Base-by-base conservation (phyloP, 2,888 invertebrate genomes). In the Pseudanteris insignis region DNA sequence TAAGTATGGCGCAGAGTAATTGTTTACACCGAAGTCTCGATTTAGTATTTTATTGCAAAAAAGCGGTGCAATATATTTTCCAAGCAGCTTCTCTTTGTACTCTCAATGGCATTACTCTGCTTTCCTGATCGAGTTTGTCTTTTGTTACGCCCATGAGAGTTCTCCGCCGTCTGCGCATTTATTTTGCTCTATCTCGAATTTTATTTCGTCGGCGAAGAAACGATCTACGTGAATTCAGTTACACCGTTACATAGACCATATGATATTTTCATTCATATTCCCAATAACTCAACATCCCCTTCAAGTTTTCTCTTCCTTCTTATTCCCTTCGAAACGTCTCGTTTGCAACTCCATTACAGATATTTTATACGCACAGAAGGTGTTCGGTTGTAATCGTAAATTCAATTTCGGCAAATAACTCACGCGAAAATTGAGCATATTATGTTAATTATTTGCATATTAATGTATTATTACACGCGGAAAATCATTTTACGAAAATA, bases 111-210 rank as follows among this genome's bases (percentile, higher is more conserved):
- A 54, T 60, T 44, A 48, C 26, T 38, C 37, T 53, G 53, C 59
- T 53, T 53, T 47, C 59, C 47, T 60, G 53, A 60, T 60, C 59
- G 47, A 60, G 47, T 60, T 60, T 60, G 53, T 60, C 53, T 60
- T 60, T 60, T 60, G 59, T 53, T 51, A 51, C 40, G 46, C 59
- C 47, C 53, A 30, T 38, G 59, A 43, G 54, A 50, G 28, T 48
- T 60, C 54, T 48, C 18, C 30, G 18, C 34, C 33, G 44, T 54
- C 47, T 44, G 44, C 59, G 18, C 54, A 60, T 54, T 54, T 50
- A 48, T 54, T 61, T 48, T 38, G 10, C 40, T 48, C 44, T 29
- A 18, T 32, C 28, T 36, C 18, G 38, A 61, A 44, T 61, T 37
- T 48, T 54, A 50, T 54, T 50, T 54, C 29, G 13, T 8, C 29